Conservation (phyloP, 2,888 invertebrate genomes). For the Parthenolecanium corni region DNA sequence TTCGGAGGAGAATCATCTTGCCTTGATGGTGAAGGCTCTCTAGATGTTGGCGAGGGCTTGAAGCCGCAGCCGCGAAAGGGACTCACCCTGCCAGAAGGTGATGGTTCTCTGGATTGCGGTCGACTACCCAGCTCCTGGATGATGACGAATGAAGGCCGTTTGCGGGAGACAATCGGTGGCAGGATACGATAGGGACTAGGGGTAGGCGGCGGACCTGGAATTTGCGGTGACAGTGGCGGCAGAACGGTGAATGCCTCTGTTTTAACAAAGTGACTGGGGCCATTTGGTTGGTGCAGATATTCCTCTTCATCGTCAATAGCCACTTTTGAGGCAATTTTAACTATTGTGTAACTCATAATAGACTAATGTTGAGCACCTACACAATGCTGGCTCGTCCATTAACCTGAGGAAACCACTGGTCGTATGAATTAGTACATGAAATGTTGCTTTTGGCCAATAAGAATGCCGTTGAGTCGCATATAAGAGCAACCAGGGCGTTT, state of each 20-base stretch:
- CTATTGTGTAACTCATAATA: slow-evolving; percentile 34
- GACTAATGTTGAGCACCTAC: background rate
- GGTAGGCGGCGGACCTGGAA: slow-evolving; percentile 33
- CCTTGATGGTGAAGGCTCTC: slow-evolving; percentile 7
- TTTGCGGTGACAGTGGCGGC: slow-evolving; percentile 31
- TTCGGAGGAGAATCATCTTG: background rate
- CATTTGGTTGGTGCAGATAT: background rate
- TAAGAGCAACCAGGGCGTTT: too few species aligned
- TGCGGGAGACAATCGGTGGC: slow-evolving; percentile 32
- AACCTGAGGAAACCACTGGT: background rate
- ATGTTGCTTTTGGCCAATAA: too few species aligned
- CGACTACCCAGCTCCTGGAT: slow-evolving; percentile 17
- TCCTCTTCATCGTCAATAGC: slow-evolving; percentile 12
- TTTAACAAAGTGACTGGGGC: slow-evolving; percentile 4
- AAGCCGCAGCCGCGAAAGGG: slow-evolving; percentile 21
- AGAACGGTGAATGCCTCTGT: slow-evolving; percentile 22
- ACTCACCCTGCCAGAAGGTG: slow-evolving; percentile 12
- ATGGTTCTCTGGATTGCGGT: slow-evolving; percentile 11
- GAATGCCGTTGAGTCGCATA: too few species aligned
- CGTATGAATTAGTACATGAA: too few species aligned
- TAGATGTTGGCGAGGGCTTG: background rate
- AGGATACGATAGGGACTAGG: slow-evolving; percentile 32
- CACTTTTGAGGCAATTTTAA: slow-evolving; percentile 1
- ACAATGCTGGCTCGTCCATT: slow-evolving; percentile 12
- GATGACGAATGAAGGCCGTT: slow-evolving; percentile 19